Evolutionary conservation across 1,140 invertebrate species (phyloP).

Genomic region (Drosophila melanogaster): Release_6_plus_ISO1_MT NT_037436.4:20987501-20988000

Average conservation of each 20-base stretch:
- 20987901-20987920: conserved; percentile 73
- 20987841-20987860: neutral
- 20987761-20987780: conserved; percentile 71
- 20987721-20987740: conserved; percentile 58
- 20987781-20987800: conserved; percentile 79
- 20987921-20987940: conserved; percentile 73
- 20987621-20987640: conserved; percentile 56
- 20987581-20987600: conserved; percentile 74
- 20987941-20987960: conserved; percentile 26
- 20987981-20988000: conserved; percentile 9
- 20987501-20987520: conserved; percentile 29
- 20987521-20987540: conserved; percentile 42
- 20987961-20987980: conserved; percentile 15
- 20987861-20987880: conserved; percentile 7
- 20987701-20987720: conserved; percentile 73
- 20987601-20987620: conserved; percentile 83
- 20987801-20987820: conserved; percentile 79
- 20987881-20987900: conserved; percentile 37
- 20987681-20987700: conserved; percentile 58
- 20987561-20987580: conserved; percentile 71
- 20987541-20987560: conserved; percentile 62
- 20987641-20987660: neutral
- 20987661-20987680: conserved; percentile 3
- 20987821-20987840: conserved; percentile 36
- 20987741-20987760: conserved; percentile 19